Evolutionary conservation across 2,113 vertebrate genomes (phyloP), one percentile per base, ranked within the genome.

Genomic region (Sapajus apella): DNA sequence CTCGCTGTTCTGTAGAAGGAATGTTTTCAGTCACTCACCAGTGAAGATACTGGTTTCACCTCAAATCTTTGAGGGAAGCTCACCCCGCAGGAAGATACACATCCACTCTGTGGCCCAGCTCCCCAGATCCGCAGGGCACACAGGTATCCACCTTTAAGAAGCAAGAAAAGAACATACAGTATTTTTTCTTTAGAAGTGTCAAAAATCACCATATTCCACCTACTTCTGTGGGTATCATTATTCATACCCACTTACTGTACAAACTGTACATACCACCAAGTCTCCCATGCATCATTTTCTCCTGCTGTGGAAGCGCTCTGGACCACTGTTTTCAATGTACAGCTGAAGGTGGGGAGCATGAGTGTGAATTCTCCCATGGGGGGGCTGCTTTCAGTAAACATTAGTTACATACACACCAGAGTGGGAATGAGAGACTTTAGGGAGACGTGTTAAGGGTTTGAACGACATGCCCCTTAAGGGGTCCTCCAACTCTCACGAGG

Each of bases 241-340:
- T 17, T 32, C 37, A 5, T 3, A 5, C 43, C 56, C 16, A 32
- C 68, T 86, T 35, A 13, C 18, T 2, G 8, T 14, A 12, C 7
- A 6, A 6, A 12, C 4, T 4, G 1, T 3, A 14, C 16, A 14
- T 13, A 14, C 1, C 11, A 20, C 2, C 4, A 1, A 56, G 27
- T 17, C 66, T 25, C 37, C 52, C 35, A 45, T 17, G 20, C 6
- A 1, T 21, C 18, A 9, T 12, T 0, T 4, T 56, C 64, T 35
- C 32, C 0, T 16, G 5, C 73, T 56, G 20, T 5, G 4, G 4
- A 35, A 25, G 66, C 45, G 45, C 50, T 21, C 14, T 47, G 61
- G 10, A 16, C 35, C 11, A 1, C 23, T 45, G 13, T 3, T 66
- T 66, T 58, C 17, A 20, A 32, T 9, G 37, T 17, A 37, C 23